A percentile compares a stretch with the other conserved stretches of the same genome.
phyloP scores from a whole-genome alignment of 2,113 vertebrate species.

The Odontophorus gujanensis region DNA sequence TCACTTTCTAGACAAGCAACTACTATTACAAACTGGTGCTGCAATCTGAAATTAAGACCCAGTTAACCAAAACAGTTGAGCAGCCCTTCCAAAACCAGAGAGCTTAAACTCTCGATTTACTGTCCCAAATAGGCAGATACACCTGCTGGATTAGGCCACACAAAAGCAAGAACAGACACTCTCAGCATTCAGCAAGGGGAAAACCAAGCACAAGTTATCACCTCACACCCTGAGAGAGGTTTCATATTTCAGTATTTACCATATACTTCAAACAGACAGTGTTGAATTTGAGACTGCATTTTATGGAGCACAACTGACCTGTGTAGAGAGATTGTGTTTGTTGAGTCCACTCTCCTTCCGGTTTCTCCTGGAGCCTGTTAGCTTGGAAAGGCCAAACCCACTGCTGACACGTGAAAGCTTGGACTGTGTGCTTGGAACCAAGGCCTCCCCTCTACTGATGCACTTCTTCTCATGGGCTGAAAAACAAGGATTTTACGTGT shows the following conservation, averaged over 20 bases:
- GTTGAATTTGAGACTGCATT: neutral
- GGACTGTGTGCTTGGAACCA: constrained; percentile 89
- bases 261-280: neutral
- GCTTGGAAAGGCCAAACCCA: constrained; percentile 95
- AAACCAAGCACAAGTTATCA: neutral
- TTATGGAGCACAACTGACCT: constrained; percentile 77
- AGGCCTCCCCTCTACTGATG: constrained; percentile 92
- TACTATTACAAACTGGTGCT: neutral
- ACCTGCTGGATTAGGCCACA: neutral
- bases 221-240: neutral
- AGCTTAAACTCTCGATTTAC: neutral
- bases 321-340: constrained; percentile 93
- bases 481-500: neutral
- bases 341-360: constrained; percentile 93
- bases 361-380: constrained; percentile 93
- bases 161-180: neutral
- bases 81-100: accelerated
- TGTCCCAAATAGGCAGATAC: neutral
- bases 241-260: neutral
- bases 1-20: neutral
- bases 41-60: neutral
- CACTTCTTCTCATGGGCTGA: constrained; percentile 95
- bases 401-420: constrained; percentile 97
- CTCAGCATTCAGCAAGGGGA: neutral
- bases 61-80: neutral